These are phyloP conservation scores for Numenius arquata DNA, from an alignment of 2,113 vertebrate genomes.

Conservation along the genomic window DNA sequence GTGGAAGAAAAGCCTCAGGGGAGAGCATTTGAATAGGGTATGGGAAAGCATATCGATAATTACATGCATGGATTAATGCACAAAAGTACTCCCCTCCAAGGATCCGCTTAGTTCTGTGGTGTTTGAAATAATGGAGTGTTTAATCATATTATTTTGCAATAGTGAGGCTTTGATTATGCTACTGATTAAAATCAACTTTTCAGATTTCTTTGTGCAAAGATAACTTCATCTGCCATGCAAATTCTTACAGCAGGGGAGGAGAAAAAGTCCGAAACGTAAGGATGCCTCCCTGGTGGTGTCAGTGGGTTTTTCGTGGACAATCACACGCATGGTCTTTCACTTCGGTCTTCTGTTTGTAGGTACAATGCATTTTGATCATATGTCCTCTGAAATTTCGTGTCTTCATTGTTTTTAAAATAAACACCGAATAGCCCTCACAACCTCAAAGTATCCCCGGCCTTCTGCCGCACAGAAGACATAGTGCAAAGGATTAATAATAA, in stretches of 20 bases:
- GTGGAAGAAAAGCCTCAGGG: slow-evolving; percentile 46
- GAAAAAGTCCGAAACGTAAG: background rate
- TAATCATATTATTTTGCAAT: slow-evolving; percentile 59
- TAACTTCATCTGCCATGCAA: slow-evolving; percentile 2
- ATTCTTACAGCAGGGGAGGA: background rate
- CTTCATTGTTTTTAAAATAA: background rate
- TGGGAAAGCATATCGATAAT: slow-evolving; percentile 50
- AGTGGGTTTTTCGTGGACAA: background rate
- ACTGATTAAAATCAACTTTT: slow-evolving; percentile 49
- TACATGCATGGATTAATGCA: slow-evolving; percentile 35
- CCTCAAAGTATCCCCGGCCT: background rate
- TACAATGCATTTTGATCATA: background rate
- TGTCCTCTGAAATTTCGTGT: background rate
- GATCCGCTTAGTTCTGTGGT: slow-evolving; percentile 12
- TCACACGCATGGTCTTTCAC: background rate
- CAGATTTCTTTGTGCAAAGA: background rate
- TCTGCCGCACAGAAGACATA: background rate
- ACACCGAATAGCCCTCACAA: background rate
- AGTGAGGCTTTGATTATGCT: slow-evolving; percentile 38
- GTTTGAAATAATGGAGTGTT: slow-evolving; percentile 36
- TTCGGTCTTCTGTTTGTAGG: background rate
- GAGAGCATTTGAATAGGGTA: slow-evolving; percentile 36
- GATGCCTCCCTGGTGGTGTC: background rate
- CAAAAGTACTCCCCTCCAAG: slow-evolving; percentile 24
- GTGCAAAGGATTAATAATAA: background rate